Evolutionary conservation across 1,140 invertebrate genomes (phyloP).

Genomic region (Euwallacea fornicatus): DNA sequence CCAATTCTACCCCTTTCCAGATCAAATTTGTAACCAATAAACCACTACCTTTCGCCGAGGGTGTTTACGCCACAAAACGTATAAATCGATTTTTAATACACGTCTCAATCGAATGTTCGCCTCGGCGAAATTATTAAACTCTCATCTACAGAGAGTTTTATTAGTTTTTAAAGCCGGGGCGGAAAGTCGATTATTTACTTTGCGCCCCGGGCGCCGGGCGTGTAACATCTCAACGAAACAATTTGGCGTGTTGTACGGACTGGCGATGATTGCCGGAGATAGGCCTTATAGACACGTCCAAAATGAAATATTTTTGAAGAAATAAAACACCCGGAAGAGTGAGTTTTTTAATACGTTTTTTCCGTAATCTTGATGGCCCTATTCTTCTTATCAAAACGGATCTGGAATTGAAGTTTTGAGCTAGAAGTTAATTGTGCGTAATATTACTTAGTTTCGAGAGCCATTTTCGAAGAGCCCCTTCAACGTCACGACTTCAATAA

Average conservation of each 20-base stretch:
- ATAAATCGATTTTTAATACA: conserved; percentile 22
- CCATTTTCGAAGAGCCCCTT: too few relatives aligned
- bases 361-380: neutral
- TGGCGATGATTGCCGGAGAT: conserved; percentile 24
- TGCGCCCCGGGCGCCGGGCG: neutral
- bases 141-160: conserved; percentile 23
- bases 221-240: conserved; percentile 21
- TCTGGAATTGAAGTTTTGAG: too few relatives aligned
- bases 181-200: conserved; percentile 22
- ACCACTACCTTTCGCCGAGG: neutral
- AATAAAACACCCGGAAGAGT: conserved; percentile 16
- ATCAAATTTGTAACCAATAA: conserved; percentile 4
- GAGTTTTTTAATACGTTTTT: conserved; percentile 5
- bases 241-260: conserved; percentile 5
- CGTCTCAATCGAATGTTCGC: conserved; percentile 12
- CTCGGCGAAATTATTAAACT: conserved; percentile 10
- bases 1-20: neutral
- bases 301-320: conserved; percentile 24
- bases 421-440: too few relatives aligned
- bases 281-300: conserved; percentile 21
- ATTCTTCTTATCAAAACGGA: neutral
- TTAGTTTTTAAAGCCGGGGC: conserved; percentile 21
- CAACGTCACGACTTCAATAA: too few relatives aligned
- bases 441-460: too few relatives aligned
- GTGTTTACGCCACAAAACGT: conserved; percentile 11